A percentile compares a stretch with the other conserved stretches of the same genome.
phyloP scores from a whole-genome alignment of 2,113 vertebrate genomes.

The Mesembrinibis cayennensis region DNA sequence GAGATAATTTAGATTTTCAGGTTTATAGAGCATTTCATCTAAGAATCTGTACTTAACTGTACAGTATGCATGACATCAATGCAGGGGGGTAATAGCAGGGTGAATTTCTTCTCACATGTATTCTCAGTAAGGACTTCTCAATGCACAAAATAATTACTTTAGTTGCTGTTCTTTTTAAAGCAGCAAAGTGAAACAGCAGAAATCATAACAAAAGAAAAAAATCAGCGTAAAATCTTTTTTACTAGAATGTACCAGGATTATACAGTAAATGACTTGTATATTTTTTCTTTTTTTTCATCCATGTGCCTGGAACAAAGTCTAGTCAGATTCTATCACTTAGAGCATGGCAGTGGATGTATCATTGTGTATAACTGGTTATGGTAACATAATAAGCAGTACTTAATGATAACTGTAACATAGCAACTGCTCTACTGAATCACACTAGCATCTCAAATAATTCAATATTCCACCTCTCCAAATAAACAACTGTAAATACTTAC shows the following conservation, averaged over 20 bases:
- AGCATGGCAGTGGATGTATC: accelerated
- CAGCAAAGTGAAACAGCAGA: neutral
- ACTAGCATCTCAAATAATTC: neutral
- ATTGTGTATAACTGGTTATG: neutral
- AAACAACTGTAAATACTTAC: neutral
- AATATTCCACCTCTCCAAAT: neutral
- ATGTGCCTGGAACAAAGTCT: neutral
- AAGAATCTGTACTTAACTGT: neutral
- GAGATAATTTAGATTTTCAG: neutral
- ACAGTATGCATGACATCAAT: neutral
- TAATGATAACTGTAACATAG: neutral
- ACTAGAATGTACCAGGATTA: neutral
- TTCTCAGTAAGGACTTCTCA: neutral
- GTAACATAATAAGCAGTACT: neutral
- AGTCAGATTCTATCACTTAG: neutral
- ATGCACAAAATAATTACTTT: neutral
- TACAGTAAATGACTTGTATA: neutral
- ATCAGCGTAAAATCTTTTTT: neutral
- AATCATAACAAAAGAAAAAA: neutral
- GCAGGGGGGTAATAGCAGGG: accelerated
- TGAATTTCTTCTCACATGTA: neutral
- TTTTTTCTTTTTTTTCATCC: neutral
- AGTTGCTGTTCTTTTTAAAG: neutral
- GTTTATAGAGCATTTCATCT: neutral
- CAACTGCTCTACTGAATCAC: neutral